Percentiles rank a stretch among this genome's conserved stretches.
These are phyloP conservation scores for Styela plicata DNA, from an alignment of 23 tunicate species.

Conservation along the genomic window DNA sequence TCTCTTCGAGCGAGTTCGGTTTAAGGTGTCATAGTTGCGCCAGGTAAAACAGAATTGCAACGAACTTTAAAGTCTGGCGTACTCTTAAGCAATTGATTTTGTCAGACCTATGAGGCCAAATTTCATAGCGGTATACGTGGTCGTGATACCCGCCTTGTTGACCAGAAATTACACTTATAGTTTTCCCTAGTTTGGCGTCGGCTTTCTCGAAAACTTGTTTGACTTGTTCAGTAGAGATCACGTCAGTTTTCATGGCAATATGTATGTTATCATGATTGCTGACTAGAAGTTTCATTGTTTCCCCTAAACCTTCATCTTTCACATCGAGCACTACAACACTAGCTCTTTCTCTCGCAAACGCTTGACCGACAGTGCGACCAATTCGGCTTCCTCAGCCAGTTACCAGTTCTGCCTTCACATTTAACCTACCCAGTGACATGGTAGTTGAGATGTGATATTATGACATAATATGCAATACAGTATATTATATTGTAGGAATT, in stretches of 20 bases:
- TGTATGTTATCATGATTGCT: no score
- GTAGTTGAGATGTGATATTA: no score
- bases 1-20: neutral
- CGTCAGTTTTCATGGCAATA: neutral
- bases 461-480: no score
- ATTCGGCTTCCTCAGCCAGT: neutral
- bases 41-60: conserved; percentile 16
- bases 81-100: conserved; percentile 57
- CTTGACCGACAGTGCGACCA: neutral
- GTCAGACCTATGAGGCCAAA: conserved; percentile 74
- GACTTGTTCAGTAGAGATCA: neutral
- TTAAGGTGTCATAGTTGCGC: neutral
- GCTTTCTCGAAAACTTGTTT: neutral
- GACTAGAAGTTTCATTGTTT: neutral
- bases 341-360: neutral
- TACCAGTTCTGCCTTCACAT: neutral
- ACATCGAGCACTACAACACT: neutral
- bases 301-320: neutral
- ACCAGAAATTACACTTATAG: conserved; percentile 15
- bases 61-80: conserved; percentile 30
- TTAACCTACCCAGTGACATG: neutral
- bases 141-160: conserved; percentile 43
- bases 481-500: no score
- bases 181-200: conserved; percentile 1
- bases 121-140: conserved; percentile 77